Base-by-base conservation (phyloP, 2,797 vertebrate genomes). In the Lophotriccus pileatus region DNA sequence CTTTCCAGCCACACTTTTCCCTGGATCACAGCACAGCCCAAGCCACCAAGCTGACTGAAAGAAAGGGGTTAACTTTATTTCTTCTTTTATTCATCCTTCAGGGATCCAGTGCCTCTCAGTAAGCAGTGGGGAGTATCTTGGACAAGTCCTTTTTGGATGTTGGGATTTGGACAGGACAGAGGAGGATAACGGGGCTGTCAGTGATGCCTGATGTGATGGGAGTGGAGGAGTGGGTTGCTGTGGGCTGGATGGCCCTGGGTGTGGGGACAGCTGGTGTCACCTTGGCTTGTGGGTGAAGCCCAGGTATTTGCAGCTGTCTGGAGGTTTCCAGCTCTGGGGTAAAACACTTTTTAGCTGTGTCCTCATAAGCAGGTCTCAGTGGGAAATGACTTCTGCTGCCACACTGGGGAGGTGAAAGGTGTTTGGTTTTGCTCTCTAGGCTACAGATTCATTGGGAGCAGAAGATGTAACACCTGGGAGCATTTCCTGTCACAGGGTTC, bases 401-500 rank as follows among this genome's bases (percentile, higher is more conserved):
- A 13, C 14, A 9, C 32, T 27, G 25, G 0, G 0, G 16, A 63
- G 28, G 23, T 50, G 12, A 36, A 53, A 84, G 32, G 36, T 46
- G 1, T 28, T 47, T 50, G 8, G 25, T 58, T 80, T 64, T 60
- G 14, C 18, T 62, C 21, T 43, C 47, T 28, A 55, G 68, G 47
- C 43, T 80, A 23, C 2, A 4, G 39, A 25, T 44, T 16, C 6
- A 5, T 15, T 63, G 32, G n/a, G 50, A 37, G 25, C 6, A 43
- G 34, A 59, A 66, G 49, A 17, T 10, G 14, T 52, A 84, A 41
- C 8, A 6, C 8, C 25, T 28, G 3, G 30, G 24, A 59, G 28
- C 7, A 1, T 37, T 67, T 85, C 5, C 30, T 66, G 4, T 24
- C 49, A 5, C 9, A 7, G 27, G 1, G 2, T 6, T 39, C 28